These are phyloP conservation scores for Rhinichthys osculus DNA, from an alignment of 2,797 vertebrate species.

Conservation along the genomic window DNA sequence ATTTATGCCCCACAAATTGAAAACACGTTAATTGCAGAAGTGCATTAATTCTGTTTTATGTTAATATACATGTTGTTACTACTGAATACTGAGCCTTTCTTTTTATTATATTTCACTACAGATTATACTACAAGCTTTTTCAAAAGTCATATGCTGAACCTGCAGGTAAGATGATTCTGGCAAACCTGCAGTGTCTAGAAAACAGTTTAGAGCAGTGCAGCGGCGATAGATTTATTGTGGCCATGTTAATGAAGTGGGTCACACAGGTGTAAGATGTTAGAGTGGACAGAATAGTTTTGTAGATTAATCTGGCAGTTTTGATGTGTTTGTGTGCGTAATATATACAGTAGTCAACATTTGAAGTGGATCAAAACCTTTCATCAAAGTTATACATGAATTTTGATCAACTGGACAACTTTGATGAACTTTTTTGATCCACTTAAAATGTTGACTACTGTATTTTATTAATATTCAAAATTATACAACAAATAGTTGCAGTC, in stretches of 20 bases:
- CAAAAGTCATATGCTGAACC: constrained; percentile 17
- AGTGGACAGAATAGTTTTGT: no score
- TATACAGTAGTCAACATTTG: no score
- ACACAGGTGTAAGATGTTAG: no score
- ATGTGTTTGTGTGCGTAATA: no score
- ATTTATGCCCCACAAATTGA: background rate
- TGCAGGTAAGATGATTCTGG: constrained; percentile 12
- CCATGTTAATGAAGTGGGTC: background rate
- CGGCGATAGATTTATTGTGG: background rate
- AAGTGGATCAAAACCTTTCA: no score
- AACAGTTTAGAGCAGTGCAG: background rate
- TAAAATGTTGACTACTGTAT: background rate
- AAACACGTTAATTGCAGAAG: background rate
- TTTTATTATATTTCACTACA: constrained; percentile 5
- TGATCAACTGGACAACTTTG: no score
- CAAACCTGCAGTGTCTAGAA: no score
- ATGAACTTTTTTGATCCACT: no score
- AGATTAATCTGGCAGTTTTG: no score
- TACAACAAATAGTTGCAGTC: background rate
- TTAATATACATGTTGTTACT: background rate
- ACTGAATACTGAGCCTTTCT: background rate
- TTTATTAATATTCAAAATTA: background rate
- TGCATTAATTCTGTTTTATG: background rate
- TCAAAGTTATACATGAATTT: no score
- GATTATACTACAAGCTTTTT: constrained; percentile 44